Evolutionary conservation across 2,888 invertebrate species (phyloP), one percentile per base, ranked within the genome.

Genomic region (Malthinus seriepunctatus): DNA sequence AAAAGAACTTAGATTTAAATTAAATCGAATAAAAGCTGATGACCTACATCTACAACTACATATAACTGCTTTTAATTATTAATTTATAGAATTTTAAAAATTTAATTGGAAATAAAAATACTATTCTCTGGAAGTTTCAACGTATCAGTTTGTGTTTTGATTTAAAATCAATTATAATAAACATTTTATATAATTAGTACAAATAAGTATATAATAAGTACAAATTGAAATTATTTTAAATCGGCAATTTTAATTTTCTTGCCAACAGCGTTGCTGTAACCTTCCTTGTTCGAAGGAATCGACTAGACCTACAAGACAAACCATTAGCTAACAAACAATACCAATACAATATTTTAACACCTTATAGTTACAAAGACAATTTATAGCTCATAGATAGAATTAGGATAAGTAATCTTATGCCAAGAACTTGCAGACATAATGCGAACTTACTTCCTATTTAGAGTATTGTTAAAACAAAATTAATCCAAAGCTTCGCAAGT

Each of bases 191-290:
- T n/a, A n/a, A n/a, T n/a, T n/a, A n/a, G n/a, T n/a, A n/a, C n/a
- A n/a, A n/a, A n/a, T n/a, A n/a, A n/a, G n/a, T n/a, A n/a, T n/a
- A n/a, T n/a, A n/a, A n/a, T n/a, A 37, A 34, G 34, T 11, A 31
- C 5, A 10, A 49, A 33, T 49, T n/a, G 2, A 9, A 7, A 14
- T 47, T n/a, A 34, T 34, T 47, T 47, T 32, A 47, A 47, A 47
- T n/a, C 32, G 12, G 14, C 32, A 32, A 93, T 85, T 63, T 86
- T 86, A 8, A 97, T 86, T 67, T 86, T 89, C 63, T 90, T 86
- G 37, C 95, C 82, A 9, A 97, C 95, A 1, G 97, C 97, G 77
- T 97, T 97, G 74, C 91, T 96, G 78, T 88, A 96, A 1, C 97
- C 97, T 79, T 95, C 95, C 73, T 94, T 91, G 79, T 92, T 42